phyloP scores from a whole-genome alignment of 2,113 vertebrate species.

The Solenodon paradoxus region DNA sequence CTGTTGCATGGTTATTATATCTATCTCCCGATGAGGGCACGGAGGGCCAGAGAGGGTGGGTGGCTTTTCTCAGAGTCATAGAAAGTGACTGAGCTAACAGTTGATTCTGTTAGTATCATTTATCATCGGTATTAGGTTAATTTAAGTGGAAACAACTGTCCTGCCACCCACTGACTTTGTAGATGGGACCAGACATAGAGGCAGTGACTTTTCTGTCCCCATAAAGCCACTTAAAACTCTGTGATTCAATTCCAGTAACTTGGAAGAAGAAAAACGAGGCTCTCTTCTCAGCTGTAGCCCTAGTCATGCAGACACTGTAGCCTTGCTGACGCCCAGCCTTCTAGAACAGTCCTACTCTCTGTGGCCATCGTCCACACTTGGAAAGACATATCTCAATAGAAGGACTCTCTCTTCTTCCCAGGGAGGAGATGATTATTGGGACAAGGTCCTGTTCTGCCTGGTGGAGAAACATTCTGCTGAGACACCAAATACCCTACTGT shows the following conservation, averaged over 20 bases:
- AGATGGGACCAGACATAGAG: not conserved
- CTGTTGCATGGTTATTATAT: too few species aligned
- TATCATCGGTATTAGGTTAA: not conserved
- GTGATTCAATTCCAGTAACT: not conserved
- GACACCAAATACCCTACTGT: not conserved
- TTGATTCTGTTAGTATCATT: not conserved
- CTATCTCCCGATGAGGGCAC: not conserved
- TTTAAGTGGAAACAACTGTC: not conserved
- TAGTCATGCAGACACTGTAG: not conserved
- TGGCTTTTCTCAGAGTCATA: not conserved
- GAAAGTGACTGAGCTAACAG: not conserved
- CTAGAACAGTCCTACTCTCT: not conserved
- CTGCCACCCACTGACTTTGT: not conserved
- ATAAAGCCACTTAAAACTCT: not conserved
- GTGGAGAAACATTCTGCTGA: not conserved
- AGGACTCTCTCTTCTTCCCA: not conserved
- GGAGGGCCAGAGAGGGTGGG: not conserved
- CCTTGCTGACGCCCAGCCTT: not conserved
- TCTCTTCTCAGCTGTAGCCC: not conserved
- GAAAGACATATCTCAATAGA: not conserved
- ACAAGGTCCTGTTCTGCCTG: not conserved
- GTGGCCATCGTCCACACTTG: accelerated
- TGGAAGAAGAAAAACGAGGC: not conserved
- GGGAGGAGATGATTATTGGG: not conserved
- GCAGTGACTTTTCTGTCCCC: not conserved